Evolutionary conservation across 2,113 vertebrate genomes (phyloP).

Genomic region (Suncus etruscus): DNA sequence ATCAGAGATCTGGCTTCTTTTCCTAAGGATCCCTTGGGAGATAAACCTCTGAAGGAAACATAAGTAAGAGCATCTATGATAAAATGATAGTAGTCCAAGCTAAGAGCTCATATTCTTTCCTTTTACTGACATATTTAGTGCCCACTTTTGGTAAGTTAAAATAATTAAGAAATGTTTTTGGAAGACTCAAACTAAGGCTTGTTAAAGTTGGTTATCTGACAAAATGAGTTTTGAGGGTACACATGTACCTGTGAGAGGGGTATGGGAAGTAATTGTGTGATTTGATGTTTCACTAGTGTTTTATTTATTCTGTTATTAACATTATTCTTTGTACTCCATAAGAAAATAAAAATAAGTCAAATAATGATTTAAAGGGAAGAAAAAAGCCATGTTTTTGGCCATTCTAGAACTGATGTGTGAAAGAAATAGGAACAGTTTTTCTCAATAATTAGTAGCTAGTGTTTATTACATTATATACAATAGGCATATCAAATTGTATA

Average conservation of each 20-base stretch:
- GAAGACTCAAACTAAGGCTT: not conserved
- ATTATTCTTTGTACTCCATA: not conserved
- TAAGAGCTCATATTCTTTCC: not conserved
- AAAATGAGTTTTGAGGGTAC: not conserved
- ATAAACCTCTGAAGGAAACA: not conserved
- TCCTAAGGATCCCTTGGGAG: not conserved
- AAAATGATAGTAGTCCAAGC: not conserved
- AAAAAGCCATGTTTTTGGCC: not conserved
- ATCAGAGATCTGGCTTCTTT: not conserved
- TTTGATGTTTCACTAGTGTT: slow-evolving; percentile 31
- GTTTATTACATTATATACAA: not conserved
- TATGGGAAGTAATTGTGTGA: not conserved
- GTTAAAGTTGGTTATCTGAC: not conserved
- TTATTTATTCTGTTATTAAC: not conserved
- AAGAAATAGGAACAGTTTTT: no score
- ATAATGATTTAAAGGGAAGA: not conserved
- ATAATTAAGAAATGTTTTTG: not conserved
- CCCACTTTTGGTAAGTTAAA: slow-evolving; percentile 15
- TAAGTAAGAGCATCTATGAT: not conserved
- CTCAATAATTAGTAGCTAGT: not conserved
- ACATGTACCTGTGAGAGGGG: not conserved
- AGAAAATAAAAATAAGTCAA: not conserved
- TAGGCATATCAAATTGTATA: not conserved
- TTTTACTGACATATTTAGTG: not conserved
- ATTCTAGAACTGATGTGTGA: not conserved